Evolutionary conservation across 2,888 invertebrate genomes (phyloP), one percentile per base, ranked within the genome.

Genomic region (Leucoma salicis): DNA sequence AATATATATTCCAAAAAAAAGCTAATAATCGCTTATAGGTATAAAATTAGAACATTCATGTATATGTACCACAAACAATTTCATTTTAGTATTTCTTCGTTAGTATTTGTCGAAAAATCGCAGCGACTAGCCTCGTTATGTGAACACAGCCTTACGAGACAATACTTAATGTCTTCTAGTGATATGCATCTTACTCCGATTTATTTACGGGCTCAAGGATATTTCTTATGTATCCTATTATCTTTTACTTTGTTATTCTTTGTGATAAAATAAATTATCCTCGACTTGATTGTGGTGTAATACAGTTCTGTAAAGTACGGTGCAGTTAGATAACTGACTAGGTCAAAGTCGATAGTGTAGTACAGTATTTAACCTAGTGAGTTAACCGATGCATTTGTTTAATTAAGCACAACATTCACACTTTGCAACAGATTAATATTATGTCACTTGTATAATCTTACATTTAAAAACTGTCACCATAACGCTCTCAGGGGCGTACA

Each of bases 151-250:
- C 41, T 63, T 53, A 54, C 38, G 11, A 44, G 36, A 50, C 60
- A 60, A 63, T 49, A 57, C 45, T 33, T 49, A 53, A 63, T 49
- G 56, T 51, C 44, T 27, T 42, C 37, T 21, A 15, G 16, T 32
- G 63, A 60, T 60, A 63, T 60, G 60, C 53, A 59, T 60, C 60
- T 50, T 35, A 39, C 10, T 43, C 39, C 40, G 55, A 53, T 53
- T 46, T 50, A 50, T 53, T 49, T 58, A 55, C 55, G 49, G 36
- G 35, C 34, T 47, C 53, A 63, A 59, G 60, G 50, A 47, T 46
- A 44, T 53, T 59, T 56, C 46, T 53, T 57, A 59, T 49, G 60
- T 46, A 11, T 11, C 35, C 29, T 27, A 18, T 42, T 33, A 29
- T 42, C 35, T 40, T 44, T 52, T 46, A 49, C 40, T 44, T 53